Evolutionary conservation across 2,888 invertebrate species (phyloP).

Genomic region (Lymantria dispar): DNA sequence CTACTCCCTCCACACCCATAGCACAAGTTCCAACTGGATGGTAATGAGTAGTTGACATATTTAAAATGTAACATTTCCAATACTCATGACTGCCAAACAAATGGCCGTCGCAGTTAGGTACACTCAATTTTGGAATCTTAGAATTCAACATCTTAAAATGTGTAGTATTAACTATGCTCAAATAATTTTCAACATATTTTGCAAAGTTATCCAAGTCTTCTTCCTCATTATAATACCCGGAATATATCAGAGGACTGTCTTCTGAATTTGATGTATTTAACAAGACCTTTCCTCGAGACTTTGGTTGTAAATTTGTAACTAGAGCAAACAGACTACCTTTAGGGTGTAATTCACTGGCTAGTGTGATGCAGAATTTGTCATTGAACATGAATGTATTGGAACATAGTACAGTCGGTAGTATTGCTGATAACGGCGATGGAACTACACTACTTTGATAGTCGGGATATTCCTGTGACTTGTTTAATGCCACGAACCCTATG

Average conservation of each 20-base stretch:
- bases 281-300: slow-evolving; percentile 47
- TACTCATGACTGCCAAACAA: slow-evolving; percentile 39
- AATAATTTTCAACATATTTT: slow-evolving; percentile 37
- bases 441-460: slow-evolving; percentile 49
- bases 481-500: slow-evolving; percentile 46
- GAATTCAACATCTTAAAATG: slow-evolving; percentile 38
- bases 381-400: slow-evolving; percentile 33
- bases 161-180: slow-evolving; percentile 38
- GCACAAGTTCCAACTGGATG: slow-evolving; percentile 53
- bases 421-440: slow-evolving; percentile 32
- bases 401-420: slow-evolving; percentile 38
- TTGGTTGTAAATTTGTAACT: slow-evolving; percentile 43
- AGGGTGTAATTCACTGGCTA: slow-evolving; percentile 28
- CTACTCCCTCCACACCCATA: slow-evolving; percentile 48
- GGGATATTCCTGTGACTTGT: slow-evolving; percentile 45
- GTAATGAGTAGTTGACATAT: slow-evolving; percentile 84
- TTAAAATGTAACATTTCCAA: slow-evolving; percentile 48
- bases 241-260: slow-evolving; percentile 39
- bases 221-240: slow-evolving; percentile 34
- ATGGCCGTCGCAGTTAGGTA: slow-evolving; percentile 35
- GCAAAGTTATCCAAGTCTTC: slow-evolving; percentile 42
- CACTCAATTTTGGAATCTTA: slow-evolving; percentile 29
- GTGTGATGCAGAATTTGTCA: slow-evolving; percentile 34
- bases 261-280: slow-evolving; percentile 41
- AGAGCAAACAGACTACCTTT: slow-evolving; percentile 29